Evolutionary conservation across 2,113 vertebrate genomes (phyloP).

Genomic region (Cavia aperea): DNA sequence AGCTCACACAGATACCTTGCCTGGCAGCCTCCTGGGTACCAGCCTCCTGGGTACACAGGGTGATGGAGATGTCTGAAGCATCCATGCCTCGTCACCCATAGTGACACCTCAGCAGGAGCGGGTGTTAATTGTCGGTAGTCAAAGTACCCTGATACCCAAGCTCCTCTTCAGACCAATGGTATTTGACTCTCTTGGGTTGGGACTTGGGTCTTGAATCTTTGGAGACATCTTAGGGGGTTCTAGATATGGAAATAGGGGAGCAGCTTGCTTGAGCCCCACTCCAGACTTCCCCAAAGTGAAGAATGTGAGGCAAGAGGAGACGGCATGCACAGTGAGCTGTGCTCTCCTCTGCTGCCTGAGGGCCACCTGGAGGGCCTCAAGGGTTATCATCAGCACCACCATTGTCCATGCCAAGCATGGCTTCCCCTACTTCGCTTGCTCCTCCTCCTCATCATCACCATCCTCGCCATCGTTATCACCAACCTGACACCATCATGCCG

Average conservation of each 20-base stretch:
- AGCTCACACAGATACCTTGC: not conserved
- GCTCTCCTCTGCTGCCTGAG: not conserved
- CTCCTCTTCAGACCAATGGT: not conserved
- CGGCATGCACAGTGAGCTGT: not conserved
- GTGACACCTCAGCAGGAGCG: not conserved
- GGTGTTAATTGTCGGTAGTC: not conserved
- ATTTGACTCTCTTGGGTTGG: not conserved
- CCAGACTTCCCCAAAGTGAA: not conserved
- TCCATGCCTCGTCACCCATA: not conserved
- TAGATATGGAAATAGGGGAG: not conserved
- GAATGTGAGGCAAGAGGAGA: not conserved
- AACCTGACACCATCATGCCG: no score
- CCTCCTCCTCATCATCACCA: not conserved
- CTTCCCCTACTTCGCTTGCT: no score
- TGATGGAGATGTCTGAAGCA: not conserved
- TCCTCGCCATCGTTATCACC: not conserved
- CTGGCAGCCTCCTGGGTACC: not conserved
- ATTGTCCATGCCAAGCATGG: not conserved
- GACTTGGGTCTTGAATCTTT: not conserved
- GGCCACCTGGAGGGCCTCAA: not conserved
- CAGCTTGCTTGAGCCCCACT: not conserved
- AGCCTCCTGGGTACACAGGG: not conserved
- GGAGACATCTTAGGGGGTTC: not conserved
- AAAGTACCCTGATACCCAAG: not conserved
- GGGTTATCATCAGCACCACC: not conserved